phyloP scores from a whole-genome alignment of 2,888 invertebrate species.

The Tachina fera region DNA sequence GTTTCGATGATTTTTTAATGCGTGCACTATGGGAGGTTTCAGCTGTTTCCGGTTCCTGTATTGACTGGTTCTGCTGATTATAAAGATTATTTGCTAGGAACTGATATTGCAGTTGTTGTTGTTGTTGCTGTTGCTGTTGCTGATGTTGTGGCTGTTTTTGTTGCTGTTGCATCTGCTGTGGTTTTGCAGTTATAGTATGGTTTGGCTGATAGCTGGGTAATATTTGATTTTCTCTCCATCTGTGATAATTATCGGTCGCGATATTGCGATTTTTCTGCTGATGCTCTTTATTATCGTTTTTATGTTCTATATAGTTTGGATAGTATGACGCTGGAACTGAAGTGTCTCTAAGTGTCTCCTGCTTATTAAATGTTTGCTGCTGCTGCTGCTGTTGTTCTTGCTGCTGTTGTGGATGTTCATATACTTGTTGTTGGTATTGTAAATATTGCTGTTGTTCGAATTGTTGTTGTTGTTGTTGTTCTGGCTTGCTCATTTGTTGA shows the following conservation, averaged over 20 bases:
- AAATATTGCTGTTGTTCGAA: neutral
- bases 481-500: slow-evolving; percentile 30
- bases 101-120: slow-evolving; percentile 39
- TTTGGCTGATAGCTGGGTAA: slow-evolving; percentile 41
- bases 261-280: slow-evolving; percentile 34
- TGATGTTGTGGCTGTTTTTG: slow-evolving; percentile 40
- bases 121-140: slow-evolving; percentile 12
- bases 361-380: slow-evolving; percentile 29
- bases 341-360: neutral
- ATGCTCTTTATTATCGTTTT: slow-evolving; percentile 46
- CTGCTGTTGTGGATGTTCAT: neutral
- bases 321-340: slow-evolving; percentile 39
- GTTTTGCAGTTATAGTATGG: slow-evolving; percentile 41
- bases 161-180: slow-evolving; percentile 22
- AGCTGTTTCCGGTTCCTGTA: slow-evolving; percentile 65
- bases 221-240: slow-evolving; percentile 61
- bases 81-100: neutral
- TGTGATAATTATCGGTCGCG: slow-evolving; percentile 39
- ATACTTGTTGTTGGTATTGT: slow-evolving; percentile 13
- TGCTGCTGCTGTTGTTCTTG: slow-evolving; percentile 35
- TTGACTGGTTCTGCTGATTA: slow-evolving; percentile 26
- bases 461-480: slow-evolving; percentile 31
- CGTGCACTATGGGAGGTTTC: slow-evolving; percentile 38
- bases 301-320: slow-evolving; percentile 56
- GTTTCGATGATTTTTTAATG: slow-evolving; percentile 43